Evolutionary conservation across 2,113 vertebrate species (phyloP).

Genomic region (Rafetus swinhoei): DNA sequence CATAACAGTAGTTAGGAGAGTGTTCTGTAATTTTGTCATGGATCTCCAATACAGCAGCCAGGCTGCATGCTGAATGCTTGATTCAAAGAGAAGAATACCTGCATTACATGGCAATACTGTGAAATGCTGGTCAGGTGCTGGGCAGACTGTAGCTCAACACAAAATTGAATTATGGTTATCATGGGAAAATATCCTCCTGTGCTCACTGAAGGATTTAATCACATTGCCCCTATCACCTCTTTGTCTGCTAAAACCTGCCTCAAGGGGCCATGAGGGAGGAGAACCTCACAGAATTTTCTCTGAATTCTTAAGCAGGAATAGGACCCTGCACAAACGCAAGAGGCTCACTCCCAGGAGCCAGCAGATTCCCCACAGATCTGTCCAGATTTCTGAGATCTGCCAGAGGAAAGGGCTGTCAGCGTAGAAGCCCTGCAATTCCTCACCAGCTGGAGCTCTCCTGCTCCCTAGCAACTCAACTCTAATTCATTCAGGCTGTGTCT

Average conservation of each 20-base stretch:
- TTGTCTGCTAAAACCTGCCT: neutral
- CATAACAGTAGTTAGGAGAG: neutral
- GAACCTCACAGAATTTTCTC: neutral
- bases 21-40: constrained; percentile 29
- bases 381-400: neutral
- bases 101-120: neutral
- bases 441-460: neutral
- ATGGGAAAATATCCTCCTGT: neutral
- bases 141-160: neutral
- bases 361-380: neutral
- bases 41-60: constrained; percentile 6
- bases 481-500: neutral
- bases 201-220: neutral
- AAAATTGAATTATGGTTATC: neutral
- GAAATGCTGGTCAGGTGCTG: neutral
- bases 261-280: neutral
- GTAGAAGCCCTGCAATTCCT: neutral
- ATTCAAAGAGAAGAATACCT: constrained; percentile 21
- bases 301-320: neutral
- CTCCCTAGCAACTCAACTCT: neutral
- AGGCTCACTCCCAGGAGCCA: neutral
- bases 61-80: constrained; percentile 28
- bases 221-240: neutral
- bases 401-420: neutral
- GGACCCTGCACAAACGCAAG: neutral